Evolutionary conservation across 2,797 vertebrate genomes (phyloP).

Genomic region (Ispidina picta): DNA sequence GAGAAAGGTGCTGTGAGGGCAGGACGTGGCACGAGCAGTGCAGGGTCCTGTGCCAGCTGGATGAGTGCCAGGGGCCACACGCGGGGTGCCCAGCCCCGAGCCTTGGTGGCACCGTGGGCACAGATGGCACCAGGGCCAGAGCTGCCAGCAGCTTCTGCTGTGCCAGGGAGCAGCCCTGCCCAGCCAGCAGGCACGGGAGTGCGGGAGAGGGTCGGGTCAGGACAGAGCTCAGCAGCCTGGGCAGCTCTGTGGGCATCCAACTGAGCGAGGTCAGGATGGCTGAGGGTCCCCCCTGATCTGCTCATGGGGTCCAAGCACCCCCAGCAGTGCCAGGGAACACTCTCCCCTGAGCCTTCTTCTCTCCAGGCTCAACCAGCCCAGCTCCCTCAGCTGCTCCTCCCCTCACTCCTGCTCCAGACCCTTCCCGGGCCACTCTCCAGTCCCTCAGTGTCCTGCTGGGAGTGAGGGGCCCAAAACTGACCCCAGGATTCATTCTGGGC

Average conservation of each 20-base stretch:
- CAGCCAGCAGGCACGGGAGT: not conserved
- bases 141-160: not conserved
- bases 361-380: too few relatives aligned
- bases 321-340: too few relatives aligned
- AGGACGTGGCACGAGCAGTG: rapidly evolving
- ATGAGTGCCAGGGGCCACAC: not conserved
- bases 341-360: too few relatives aligned
- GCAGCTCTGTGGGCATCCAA: not conserved
- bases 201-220: not conserved
- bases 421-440: too few relatives aligned
- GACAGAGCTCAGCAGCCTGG: not conserved
- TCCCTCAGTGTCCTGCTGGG: too few relatives aligned
- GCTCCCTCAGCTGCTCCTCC: too few relatives aligned
- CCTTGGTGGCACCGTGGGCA: rapidly evolving
- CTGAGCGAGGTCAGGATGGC: not conserved
- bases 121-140: not conserved
- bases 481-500: too few relatives aligned
- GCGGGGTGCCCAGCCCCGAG: not conserved
- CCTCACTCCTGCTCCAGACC: too few relatives aligned
- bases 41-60: not conserved
- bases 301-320: not conserved
- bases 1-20: not conserved
- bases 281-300: not conserved
- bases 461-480: too few relatives aligned
- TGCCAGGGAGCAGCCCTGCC: not conserved